phyloP scores from a whole-genome alignment of 2,888 invertebrate genomes.

The Synanthedon formicaeformis region DNA sequence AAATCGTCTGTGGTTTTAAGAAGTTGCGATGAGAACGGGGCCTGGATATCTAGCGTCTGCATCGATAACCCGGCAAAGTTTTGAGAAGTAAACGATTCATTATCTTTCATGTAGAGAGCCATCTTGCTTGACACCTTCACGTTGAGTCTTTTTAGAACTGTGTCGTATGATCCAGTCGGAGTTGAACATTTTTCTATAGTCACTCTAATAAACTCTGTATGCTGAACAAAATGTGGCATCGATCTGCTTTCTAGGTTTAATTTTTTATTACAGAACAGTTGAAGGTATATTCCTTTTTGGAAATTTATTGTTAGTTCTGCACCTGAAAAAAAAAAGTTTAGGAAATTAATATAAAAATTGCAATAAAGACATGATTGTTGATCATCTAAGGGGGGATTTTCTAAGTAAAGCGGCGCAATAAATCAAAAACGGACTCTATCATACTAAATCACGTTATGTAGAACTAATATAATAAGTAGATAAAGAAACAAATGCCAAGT shows the following conservation, averaged over 20 bases:
- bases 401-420: no score
- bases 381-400: no score
- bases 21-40: background rate
- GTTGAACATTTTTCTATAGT: background rate
- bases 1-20: background rate
- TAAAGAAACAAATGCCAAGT: no score
- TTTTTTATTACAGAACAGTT: background rate
- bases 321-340: background rate
- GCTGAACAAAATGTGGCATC: background rate
- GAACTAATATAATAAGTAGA: no score
- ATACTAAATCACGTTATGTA: no score
- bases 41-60: background rate
- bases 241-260: background rate
- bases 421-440: no score
- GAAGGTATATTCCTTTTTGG: background rate
- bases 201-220: background rate
- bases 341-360: no score
- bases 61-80: background rate
- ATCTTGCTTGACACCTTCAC: background rate
- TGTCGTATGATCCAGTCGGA: background rate
- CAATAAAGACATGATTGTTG: no score
- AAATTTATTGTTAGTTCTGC: background rate
- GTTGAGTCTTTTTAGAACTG: background rate
- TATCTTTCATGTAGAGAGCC: background rate
- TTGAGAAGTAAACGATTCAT: background rate